Evolutionary conservation across 1,140 invertebrate genomes (phyloP).

Genomic region (Drosophila trapezifrons): DNA sequence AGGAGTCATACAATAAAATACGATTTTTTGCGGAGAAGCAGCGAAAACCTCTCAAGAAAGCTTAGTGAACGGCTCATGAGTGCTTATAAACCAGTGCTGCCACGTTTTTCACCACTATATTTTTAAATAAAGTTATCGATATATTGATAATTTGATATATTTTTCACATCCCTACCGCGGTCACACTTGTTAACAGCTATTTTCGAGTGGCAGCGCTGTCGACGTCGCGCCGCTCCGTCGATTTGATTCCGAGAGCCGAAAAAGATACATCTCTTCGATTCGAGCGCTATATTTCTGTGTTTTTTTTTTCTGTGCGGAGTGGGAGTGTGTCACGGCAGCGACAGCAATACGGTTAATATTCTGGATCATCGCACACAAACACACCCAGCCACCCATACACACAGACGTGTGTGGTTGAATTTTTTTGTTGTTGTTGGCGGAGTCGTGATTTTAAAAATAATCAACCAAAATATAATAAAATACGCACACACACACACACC

Average conservation of each 20-base stretch:
- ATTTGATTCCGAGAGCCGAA: conserved; percentile 1
- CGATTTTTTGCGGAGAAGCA: too few species aligned
- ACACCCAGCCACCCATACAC: background rate
- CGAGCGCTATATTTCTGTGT: background rate
- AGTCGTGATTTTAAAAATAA: conserved; percentile 40
- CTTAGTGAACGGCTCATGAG: too few species aligned
- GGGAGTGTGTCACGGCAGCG: conserved; percentile 16
- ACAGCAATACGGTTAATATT: conserved; percentile 10
- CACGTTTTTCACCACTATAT: background rate
- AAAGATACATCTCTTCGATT: conserved; percentile 3
- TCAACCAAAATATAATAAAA: conserved; percentile 10
- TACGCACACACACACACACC: background rate
- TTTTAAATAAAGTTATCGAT: background rate
- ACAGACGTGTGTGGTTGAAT: conserved; percentile 6
- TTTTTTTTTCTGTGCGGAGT: conserved; percentile 17
- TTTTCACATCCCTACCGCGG: background rate
- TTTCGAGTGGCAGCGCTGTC: background rate
- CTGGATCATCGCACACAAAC: conserved; percentile 16
- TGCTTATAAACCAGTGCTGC: too few species aligned
- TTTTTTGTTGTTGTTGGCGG: conserved; percentile 11
- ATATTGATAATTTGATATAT: background rate
- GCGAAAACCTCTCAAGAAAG: too few species aligned
- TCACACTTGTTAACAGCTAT: background rate
- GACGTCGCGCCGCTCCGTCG: background rate
- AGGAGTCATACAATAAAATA: too few species aligned